Conservation (phyloP, 2,113 vertebrate species). For the Rostratula benghalensis region DNA sequence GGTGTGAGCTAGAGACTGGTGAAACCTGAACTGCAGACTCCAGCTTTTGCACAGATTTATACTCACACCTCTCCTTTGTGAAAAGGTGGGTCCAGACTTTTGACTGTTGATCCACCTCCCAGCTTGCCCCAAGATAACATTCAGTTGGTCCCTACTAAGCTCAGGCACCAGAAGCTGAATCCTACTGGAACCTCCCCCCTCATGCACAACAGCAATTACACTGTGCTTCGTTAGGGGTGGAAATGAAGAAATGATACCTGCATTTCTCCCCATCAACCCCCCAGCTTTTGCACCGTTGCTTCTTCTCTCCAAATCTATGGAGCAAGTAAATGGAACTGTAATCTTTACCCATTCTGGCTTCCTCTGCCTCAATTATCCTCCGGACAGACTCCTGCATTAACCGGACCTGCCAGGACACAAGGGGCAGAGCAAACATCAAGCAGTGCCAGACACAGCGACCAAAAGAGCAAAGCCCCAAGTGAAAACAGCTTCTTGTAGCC, state of each 20-base stretch:
- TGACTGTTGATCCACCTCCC: not conserved
- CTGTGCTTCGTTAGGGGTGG: not conserved
- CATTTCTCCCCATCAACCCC: not conserved
- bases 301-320: not conserved
- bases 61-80: not conserved
- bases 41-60: not conserved
- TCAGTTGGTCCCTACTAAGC: not conserved
- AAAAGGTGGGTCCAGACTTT: not conserved
- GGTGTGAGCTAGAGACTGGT: not conserved
- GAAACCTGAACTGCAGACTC: not conserved
- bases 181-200: not conserved
- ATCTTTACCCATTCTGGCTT: constrained; percentile 92
- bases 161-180: not conserved
- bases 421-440: not conserved
- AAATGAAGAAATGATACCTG: not conserved
- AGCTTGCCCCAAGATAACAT: not conserved
- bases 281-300: not conserved
- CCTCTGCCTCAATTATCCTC: constrained; percentile 94
- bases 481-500: not conserved
- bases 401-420: constrained; percentile 80
- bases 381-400: constrained; percentile 98
- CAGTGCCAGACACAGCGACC: not conserved
- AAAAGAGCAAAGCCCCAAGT: not conserved
- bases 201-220: fast-evolving
- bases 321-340: not conserved